Percentiles rank a stretch among this genome's conserved stretches.
These are phyloP conservation scores for Tetragonisca angustula DNA, from an alignment of 2,888 invertebrate genomes.

Conservation along the genomic window DNA sequence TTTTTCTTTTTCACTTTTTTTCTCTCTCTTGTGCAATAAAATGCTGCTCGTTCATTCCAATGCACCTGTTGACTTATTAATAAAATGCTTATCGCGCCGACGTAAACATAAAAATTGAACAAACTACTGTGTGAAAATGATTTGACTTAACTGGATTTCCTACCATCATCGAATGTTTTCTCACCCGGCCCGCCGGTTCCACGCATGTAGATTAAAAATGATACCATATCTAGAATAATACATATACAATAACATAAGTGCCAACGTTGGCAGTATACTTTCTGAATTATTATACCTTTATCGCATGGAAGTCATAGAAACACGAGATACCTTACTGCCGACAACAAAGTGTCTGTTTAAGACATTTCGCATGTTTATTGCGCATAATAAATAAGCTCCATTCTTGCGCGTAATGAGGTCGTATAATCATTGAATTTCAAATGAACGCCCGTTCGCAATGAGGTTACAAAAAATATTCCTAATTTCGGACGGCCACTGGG, in stretches of 20 bases:
- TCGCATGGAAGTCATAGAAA: constrained; percentile 57
- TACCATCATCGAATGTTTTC: constrained; percentile 64
- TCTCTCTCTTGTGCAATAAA: background rate
- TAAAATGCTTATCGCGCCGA: constrained; percentile 37
- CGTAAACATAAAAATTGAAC: constrained; percentile 49
- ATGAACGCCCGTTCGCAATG: constrained; percentile 9
- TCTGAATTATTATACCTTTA: constrained; percentile 51
- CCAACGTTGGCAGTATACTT: constrained; percentile 48
- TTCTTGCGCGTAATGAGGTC: constrained; percentile 29
- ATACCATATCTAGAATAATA: constrained; percentile 63
- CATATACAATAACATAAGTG: constrained; percentile 58
- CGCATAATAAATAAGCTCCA: constrained; percentile 63
- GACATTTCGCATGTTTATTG: constrained; percentile 37
- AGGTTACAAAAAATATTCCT: constrained; percentile 35
- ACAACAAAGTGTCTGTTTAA: constrained; percentile 40
- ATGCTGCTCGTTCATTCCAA: constrained; percentile 45
- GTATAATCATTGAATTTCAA: constrained; percentile 30
- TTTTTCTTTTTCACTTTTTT: background rate
- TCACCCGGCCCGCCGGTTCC: constrained; percentile 72
- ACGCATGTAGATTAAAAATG: constrained; percentile 67
- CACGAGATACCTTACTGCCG: constrained; percentile 46
- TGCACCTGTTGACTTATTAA: constrained; percentile 42
- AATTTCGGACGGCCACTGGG: constrained; percentile 54
- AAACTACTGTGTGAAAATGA: constrained; percentile 46
- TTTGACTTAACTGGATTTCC: constrained; percentile 55